Evolutionary conservation across 2,888 invertebrate species (phyloP).

Genomic region (Crioceris asparagi): DNA sequence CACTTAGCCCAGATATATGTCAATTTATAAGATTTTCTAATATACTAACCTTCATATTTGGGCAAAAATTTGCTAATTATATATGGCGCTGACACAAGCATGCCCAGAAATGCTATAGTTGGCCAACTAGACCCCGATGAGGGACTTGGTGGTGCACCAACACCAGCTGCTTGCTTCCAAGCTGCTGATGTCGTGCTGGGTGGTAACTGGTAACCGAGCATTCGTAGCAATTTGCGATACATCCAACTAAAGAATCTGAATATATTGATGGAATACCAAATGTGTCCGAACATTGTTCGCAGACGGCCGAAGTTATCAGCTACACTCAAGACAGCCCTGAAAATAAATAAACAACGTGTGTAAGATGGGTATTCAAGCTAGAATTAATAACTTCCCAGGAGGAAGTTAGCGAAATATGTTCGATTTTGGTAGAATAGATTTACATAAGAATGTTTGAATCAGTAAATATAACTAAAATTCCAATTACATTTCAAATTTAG

Average conservation of each 20-base stretch:
- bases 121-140: conserved; percentile 66
- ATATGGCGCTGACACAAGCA: conserved; percentile 86
- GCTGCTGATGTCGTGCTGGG: conserved; percentile 27
- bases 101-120: conserved; percentile 76
- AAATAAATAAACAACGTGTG: conserved; percentile 7
- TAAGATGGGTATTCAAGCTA: no score
- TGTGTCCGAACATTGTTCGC: conserved; percentile 70
- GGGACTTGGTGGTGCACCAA: conserved; percentile 19
- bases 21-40: not conserved
- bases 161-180: conserved; percentile 40
- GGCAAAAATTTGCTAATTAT: conserved; percentile 74
- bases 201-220: conserved; percentile 49
- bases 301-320: conserved; percentile 89
- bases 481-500: no score
- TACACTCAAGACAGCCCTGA: conserved; percentile 83
- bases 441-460: no score
- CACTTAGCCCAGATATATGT: no score
- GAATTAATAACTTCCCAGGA: no score
- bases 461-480: no score
- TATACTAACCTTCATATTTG: conserved; percentile 49
- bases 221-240: conserved; percentile 59
- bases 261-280: conserved; percentile 80
- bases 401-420: no score
- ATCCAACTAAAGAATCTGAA: conserved; percentile 67
- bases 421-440: no score